Base-by-base conservation (phyloP, 2,113 vertebrate species). In the Bos taurus region DNA sequence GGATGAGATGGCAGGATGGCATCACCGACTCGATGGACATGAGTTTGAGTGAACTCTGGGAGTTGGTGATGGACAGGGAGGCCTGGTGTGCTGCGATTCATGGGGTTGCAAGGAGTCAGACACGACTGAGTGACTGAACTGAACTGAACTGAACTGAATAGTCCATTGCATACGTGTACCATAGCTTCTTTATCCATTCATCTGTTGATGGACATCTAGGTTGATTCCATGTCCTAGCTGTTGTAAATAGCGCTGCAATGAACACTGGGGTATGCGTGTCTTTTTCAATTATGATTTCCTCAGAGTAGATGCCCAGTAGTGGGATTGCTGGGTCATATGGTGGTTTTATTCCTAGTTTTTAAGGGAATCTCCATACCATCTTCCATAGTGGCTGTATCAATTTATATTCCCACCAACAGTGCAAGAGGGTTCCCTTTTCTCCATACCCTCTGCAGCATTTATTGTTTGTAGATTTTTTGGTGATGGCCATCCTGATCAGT, bases 1-100 rank as follows among this genome's bases (percentile, higher is more conserved):
- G 59, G 59, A 28, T 60, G 11, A 60, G 11, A 60, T 60, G 11
- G 59, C 59, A 28, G 59, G 59, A 60, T 60, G 59, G 26, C 59
- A 60, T 60, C 59, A 60, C 26, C 0, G 11, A 60, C 59, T 28
- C 0, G 5, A 28, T 28, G 26, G 26, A 28, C 11, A 0, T 28
- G 59, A 60, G 11, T 60, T 1, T 60, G 25, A 6, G 59, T 13
- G 59, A 28, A 60, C 59, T 13, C 25, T 1, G 2, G 59, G 59
- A 28, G 25, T 28, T 60, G 59, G 11, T 28, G 59, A 60, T 13
- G 5, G 26, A 28, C 59, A 60, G 59, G 26, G 26, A 28, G 59
- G 11, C 26, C 59, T 60, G 11, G 59, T 1, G 26, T 60, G 59
- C 26, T 60, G 26, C 5, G 0, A 28, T 28, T 60, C 59, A 60